Evolutionary conservation across 2,888 invertebrate genomes (phyloP), one percentile per base, ranked within the genome.

Genomic region (Chrysodeixis includens): DNA sequence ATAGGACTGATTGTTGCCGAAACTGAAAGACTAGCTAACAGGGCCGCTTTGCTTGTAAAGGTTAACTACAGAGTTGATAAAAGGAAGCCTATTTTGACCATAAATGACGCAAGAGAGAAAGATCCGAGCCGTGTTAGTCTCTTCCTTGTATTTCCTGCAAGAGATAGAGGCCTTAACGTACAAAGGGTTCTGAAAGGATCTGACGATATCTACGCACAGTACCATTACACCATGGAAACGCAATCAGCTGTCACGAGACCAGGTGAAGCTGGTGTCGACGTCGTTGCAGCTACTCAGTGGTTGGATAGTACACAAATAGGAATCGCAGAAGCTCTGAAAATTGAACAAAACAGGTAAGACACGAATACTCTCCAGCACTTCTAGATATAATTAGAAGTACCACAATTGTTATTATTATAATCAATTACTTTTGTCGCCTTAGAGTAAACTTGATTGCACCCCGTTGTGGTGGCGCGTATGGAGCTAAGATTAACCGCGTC

Each of bases 181-280:
- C 90, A 92, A 35, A 93, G 92, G 65, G 91, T 95, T 0, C 88
- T 97, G 8, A 96, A 95, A 66, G 97, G 97, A 0, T 90, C 83
- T 30, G 94, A 96, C 51, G 89, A 94, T 54, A 90, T 95, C 57
- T 96, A 93, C 3, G 84, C 91, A 18, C 97, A 98, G 83, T 97
- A 97, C 81, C 97, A 97, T 84, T 97, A 95, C 74, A 95, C 96
- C 1, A 96, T 97, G 97, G 97, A 97, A 87, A 96, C 96, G 0
- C 95, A 96, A 52, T 90, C 93, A 6, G 95, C 96, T 70, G 90
- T 96, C 0, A 95, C 96, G 12, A 87, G 95, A 40, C 97, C 97
- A 0, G 92, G 91, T 30, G 97, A 97, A 78, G 96, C 97, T 80
- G 97, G 96, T 0, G 88, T 97, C 67, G 96, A 97, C 58, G 95